Conservation (phyloP, 2,888 invertebrate genomes). For the Troides helena region DNA sequence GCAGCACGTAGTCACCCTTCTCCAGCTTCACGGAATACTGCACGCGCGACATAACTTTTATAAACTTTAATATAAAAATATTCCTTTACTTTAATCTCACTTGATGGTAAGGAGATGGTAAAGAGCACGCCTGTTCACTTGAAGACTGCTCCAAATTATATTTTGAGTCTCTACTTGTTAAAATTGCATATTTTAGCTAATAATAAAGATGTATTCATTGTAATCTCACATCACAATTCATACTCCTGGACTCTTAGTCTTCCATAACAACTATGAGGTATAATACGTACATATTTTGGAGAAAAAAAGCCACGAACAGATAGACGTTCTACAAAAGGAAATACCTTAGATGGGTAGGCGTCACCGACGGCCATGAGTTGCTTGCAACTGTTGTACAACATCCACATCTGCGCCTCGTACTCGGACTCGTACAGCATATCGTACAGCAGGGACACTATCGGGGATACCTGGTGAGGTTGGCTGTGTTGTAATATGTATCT, state of each 20-base stretch:
- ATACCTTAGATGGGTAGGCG: constrained; percentile 91
- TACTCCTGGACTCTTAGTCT: too few relatives aligned
- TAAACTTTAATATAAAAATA: neutral
- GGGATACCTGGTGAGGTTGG: constrained; percentile 67
- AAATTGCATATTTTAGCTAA: too few relatives aligned
- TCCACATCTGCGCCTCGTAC: constrained; percentile 98
- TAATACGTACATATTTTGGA: neutral
- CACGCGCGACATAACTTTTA: constrained; percentile 29
- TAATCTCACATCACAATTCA: too few relatives aligned
- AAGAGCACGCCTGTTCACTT: too few relatives aligned
- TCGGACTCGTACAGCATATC: constrained; percentile 96
- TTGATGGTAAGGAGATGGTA: too few relatives aligned
- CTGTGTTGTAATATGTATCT: too few relatives aligned
- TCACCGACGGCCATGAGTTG: constrained; percentile 92
- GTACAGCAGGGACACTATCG: constrained; percentile 89
- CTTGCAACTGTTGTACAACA: constrained; percentile 95
- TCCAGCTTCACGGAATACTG: constrained; percentile 93
- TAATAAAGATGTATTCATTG: too few relatives aligned
- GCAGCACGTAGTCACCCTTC: constrained; percentile 95
- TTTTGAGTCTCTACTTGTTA: too few relatives aligned
- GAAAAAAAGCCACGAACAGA: neutral
- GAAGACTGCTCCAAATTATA: too few relatives aligned
- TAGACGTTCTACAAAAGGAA: neutral
- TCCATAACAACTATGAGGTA: too few relatives aligned
- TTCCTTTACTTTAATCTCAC: too few relatives aligned